Conservation (phyloP, 2,797 vertebrate species). For the Lacerta bilineata region DNA sequence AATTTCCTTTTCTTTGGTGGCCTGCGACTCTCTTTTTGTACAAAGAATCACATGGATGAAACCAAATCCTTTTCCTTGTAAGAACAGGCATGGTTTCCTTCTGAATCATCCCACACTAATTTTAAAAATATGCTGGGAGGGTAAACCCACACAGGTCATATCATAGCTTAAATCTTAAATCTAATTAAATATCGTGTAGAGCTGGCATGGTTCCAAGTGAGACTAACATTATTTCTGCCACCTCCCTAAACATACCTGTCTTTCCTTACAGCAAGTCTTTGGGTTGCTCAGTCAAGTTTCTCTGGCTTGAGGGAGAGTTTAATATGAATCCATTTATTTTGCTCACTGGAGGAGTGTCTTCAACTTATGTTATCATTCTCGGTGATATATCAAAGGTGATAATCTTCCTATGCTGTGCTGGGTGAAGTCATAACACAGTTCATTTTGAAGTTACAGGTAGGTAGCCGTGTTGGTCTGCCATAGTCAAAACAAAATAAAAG, state of each 20-base stretch:
- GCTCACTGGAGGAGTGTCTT: conserved; percentile 13
- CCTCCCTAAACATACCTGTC: conserved; percentile 22
- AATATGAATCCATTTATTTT: conserved; percentile 6
- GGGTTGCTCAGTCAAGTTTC: conserved; percentile 16
- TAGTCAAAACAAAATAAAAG: too few relatives aligned
- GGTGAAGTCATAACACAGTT: not conserved
- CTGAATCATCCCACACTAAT: conserved; percentile 30
- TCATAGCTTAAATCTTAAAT: conserved; percentile 7
- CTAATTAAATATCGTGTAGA: not conserved
- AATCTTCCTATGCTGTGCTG: not conserved
- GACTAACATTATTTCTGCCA: not conserved
- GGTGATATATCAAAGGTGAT: not conserved
- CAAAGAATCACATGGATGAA: conserved; percentile 26
- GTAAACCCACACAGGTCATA: not conserved
- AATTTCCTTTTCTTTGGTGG: not conserved
- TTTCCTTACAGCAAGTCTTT: conserved; percentile 12
- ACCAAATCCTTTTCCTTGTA: conserved; percentile 17
- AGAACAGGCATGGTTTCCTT: conserved; percentile 21
- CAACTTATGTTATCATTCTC: not conserved
- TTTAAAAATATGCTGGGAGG: conserved; percentile 35
- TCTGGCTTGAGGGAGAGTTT: not conserved
- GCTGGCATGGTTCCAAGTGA: not conserved
- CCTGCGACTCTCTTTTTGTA: not conserved
- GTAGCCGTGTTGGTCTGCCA: too few relatives aligned
- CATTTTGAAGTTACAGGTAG: not conserved